Conservation (phyloP, 2,113 vertebrate genomes). For the Gymnocephalus cernua region DNA sequence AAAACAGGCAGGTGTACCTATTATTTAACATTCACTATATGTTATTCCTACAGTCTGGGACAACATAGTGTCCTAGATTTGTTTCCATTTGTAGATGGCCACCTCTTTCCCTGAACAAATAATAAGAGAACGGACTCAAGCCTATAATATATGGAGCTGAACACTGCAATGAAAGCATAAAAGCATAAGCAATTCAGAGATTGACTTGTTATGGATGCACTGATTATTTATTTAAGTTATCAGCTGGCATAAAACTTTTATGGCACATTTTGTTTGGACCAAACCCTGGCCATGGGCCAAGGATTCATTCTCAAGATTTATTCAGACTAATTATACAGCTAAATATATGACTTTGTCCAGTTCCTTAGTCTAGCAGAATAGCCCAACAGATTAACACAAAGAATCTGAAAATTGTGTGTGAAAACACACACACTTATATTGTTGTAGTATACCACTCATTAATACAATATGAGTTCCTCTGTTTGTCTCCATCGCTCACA, state of each 20-base stretch:
- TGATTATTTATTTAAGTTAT: background rate
- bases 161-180: background rate
- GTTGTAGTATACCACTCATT: background rate
- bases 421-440: background rate
- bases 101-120: background rate
- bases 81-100: background rate
- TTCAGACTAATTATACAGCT: background rate
- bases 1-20: background rate
- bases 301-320: background rate
- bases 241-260: background rate
- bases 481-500: background rate
- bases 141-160: background rate
- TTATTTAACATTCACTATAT: background rate
- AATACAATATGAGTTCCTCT: background rate
- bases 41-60: background rate
- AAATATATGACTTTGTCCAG: background rate
- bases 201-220: background rate
- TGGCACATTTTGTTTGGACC: no score
- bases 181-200: background rate
- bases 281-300: background rate
- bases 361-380: background rate
- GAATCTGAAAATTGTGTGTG: no score
- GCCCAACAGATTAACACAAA: background rate
- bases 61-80: background rate
- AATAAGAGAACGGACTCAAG: background rate